A percentile compares a stretch with the other conserved stretches of the same genome.
Evolutionary conservation across 2,113 vertebrate genomes (phyloP).

Genomic region (Gadus macrocephalus): DNA sequence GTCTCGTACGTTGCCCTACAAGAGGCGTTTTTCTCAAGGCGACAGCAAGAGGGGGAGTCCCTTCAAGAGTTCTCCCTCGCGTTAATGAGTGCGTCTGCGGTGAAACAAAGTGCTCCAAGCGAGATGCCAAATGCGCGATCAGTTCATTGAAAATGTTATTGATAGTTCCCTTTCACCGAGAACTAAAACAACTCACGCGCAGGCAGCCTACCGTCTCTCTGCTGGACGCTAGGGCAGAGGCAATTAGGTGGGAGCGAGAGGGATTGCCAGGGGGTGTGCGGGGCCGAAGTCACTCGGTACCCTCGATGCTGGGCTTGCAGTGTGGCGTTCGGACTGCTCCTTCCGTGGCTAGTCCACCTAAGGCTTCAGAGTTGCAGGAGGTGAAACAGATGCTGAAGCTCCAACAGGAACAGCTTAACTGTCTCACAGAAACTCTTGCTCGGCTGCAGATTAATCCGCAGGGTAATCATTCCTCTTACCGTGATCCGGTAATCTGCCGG

Average conservation of each 20-base stretch:
- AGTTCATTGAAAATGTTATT: conserved; percentile 22
- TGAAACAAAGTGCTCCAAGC: background rate
- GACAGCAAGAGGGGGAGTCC: conserved; percentile 19
- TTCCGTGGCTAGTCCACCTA: no score
- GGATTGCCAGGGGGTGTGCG: conserved; percentile 5
- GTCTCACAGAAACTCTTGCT: no score
- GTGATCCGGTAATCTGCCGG: no score
- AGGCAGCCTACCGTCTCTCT: no score
- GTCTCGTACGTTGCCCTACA: conserved; percentile 15
- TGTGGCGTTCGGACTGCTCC: background rate
- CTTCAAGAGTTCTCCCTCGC: no score
- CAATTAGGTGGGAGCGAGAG: no score
- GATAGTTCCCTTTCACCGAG: conserved; percentile 1
- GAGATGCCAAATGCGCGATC: conserved; percentile 18
- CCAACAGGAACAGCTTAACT: conserved; percentile 26
- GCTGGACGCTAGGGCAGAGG: no score
- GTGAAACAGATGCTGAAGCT: conserved; percentile 7
- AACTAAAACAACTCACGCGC: conserved; percentile 10
- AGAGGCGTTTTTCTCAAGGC: conserved; percentile 16
- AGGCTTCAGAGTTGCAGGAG: background rate
- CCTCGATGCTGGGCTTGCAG: background rate
- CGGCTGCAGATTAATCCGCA: no score
- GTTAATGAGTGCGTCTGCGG: conserved; percentile 22
- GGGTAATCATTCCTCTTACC: no score
- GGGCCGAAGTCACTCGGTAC: conserved; percentile 8